These are phyloP conservation scores for Polylopha cassiicola DNA, from an alignment of 2,888 invertebrate genomes.

Conservation along the genomic window DNA sequence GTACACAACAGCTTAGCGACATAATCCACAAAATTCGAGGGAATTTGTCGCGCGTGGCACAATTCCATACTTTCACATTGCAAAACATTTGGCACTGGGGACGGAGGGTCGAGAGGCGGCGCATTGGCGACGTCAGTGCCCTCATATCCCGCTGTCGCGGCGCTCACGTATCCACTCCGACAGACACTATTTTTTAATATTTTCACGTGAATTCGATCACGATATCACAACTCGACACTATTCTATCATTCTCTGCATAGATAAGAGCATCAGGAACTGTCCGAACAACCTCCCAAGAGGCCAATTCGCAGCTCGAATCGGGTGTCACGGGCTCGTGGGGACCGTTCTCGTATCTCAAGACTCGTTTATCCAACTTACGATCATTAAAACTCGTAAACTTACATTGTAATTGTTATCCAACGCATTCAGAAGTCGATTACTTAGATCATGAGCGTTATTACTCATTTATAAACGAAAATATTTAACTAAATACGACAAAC, in stretches of 20 bases:
- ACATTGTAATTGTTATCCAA: conserved; percentile 99
- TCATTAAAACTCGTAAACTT: conserved; percentile 80
- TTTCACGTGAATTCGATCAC: conserved; percentile 44
- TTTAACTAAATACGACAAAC: conserved; percentile 79
- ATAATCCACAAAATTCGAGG: conserved; percentile 46
- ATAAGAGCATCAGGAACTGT: conserved; percentile 31
- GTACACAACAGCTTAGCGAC: conserved; percentile 37
- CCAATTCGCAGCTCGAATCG: conserved; percentile 67
- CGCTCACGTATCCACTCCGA: conserved; percentile 60
- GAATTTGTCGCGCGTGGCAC: conserved; percentile 74
- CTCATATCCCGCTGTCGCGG: conserved; percentile 59
- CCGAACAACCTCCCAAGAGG: conserved; percentile 58
- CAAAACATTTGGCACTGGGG: conserved; percentile 75
- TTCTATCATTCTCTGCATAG: conserved; percentile 38
- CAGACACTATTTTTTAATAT: conserved; percentile 51
- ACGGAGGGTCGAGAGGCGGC: conserved; percentile 65
- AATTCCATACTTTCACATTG: conserved; percentile 76
- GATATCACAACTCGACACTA: conserved; percentile 35
- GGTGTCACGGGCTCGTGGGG: conserved; percentile 73
- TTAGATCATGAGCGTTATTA: conserved; percentile 92
- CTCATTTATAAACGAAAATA: conserved; percentile 85
- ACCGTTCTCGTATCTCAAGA: conserved; percentile 69
- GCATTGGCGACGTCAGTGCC: conserved; percentile 72
- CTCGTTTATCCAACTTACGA: conserved; percentile 57
- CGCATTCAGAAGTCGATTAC: conserved; percentile 96